Evolutionary conservation across 2,113 vertebrate species (phyloP).

Genomic region (Pteropus alecto): DNA sequence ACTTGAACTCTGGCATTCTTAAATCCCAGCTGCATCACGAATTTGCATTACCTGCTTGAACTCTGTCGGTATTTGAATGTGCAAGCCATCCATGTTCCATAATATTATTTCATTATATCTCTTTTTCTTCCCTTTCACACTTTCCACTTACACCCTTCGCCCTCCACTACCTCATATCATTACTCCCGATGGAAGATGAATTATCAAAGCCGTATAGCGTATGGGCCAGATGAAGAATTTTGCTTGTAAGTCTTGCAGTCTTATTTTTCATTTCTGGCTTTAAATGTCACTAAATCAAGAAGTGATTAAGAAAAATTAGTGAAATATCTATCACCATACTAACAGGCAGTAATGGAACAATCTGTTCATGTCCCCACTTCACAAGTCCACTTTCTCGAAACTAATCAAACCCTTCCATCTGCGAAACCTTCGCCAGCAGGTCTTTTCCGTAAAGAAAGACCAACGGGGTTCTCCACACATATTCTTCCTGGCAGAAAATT

Average conservation of each 20-base stretch:
- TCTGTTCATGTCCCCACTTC: background rate
- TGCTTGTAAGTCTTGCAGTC: background rate
- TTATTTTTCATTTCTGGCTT: background rate
- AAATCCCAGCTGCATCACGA: background rate
- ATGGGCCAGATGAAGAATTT: background rate
- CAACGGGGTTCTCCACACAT: background rate
- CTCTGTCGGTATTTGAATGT: background rate
- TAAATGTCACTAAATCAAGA: background rate
- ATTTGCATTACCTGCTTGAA: background rate
- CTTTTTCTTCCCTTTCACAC: background rate
- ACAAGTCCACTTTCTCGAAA: background rate
- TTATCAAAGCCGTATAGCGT: background rate
- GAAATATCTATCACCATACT: background rate
- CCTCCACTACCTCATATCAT: background rate
- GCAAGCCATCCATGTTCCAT: background rate
- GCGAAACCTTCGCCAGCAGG: background rate
- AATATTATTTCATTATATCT: background rate
- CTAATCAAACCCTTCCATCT: background rate
- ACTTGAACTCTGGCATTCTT: background rate
- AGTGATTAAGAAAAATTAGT: background rate
- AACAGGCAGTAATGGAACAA: background rate
- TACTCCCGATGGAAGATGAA: background rate
- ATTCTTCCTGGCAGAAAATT: constrained; percentile 46
- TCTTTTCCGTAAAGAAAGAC: constrained; percentile 7
- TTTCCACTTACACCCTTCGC: background rate